These are phyloP conservation scores for Sanderia malayensis DNA, from an alignment of 30 jellyfish, hydroid and myxozoan species.

Conservation along the genomic window DNA sequence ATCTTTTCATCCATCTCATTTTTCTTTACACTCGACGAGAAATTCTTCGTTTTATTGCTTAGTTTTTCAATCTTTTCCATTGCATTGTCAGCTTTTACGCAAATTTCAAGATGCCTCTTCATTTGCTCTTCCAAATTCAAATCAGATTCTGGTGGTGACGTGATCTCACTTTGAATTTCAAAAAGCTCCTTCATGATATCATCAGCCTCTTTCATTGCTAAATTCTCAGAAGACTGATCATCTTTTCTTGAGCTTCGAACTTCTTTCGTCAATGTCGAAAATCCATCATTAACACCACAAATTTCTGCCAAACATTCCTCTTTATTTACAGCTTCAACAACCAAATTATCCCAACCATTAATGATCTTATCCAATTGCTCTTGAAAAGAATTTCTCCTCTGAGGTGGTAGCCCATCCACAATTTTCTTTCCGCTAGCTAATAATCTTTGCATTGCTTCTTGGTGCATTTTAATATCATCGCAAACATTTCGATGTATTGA, in stretches of 20 bases:
- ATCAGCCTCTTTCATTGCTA: not conserved
- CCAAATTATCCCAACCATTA: conserved; percentile 52
- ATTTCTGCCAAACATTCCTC: conserved; percentile 38
- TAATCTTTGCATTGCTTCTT: conserved; percentile 23
- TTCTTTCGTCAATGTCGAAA: conserved; percentile 5
- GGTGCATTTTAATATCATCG: conserved; percentile 41
- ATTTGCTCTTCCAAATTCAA: conserved; percentile 12
- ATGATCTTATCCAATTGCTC: conserved; percentile 39
- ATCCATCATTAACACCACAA: conserved; percentile 29
- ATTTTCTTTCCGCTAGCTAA: conserved; percentile 32
- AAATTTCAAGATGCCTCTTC: conserved; percentile 38
- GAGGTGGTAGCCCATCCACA: conserved; percentile 48
- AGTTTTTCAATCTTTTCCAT: conserved; percentile 44
- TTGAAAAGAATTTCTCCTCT: conserved; percentile 42
- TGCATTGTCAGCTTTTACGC: conserved; percentile 37
- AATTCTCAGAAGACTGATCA: not conserved
- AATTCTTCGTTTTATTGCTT: not conserved
- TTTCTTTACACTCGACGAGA: conserved; percentile 33
- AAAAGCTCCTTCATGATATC: conserved; percentile 13
- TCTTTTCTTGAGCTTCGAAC: not conserved
- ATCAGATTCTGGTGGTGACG: not conserved
- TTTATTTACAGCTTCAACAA: conserved; percentile 52
- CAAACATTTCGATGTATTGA: conserved; percentile 35
- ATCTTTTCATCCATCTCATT: conserved; percentile 12
- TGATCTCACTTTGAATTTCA: conserved; percentile 5